Evolutionary conservation across 2,888 invertebrate genomes (phyloP).

Genomic region (Tipula vernalis): DNA sequence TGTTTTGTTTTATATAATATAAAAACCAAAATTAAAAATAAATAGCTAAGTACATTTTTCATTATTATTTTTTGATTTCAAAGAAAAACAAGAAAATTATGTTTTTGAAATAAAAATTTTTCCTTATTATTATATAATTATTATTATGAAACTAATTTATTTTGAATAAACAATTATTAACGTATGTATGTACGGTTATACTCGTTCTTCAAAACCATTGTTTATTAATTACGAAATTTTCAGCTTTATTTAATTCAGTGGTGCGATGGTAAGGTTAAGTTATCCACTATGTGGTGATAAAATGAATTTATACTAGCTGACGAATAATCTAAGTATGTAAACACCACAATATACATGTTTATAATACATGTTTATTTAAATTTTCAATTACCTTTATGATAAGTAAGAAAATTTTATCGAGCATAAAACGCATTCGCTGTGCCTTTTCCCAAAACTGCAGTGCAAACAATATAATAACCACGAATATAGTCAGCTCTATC

Average conservation of each 20-base stretch:
- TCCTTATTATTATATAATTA: not conserved
- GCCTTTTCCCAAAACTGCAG: too few species aligned
- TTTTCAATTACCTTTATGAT: too few species aligned
- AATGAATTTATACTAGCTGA: too few species aligned
- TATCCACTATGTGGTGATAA: too few species aligned
- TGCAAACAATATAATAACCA: too few species aligned
- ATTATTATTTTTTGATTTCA: conserved; percentile 4
- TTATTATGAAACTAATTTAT: not conserved
- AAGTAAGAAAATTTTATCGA: too few species aligned
- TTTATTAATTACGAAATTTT: not conserved
- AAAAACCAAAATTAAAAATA: not conserved
- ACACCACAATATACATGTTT: too few species aligned
- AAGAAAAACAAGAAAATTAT: not conserved
- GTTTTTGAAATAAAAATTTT: not conserved
- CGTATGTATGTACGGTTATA: not conserved
- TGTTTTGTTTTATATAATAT: not conserved
- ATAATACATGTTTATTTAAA: too few species aligned
- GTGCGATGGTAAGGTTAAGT: too few species aligned
- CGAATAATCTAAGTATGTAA: too few species aligned
- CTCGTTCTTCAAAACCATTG: not conserved
- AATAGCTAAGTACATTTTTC: not conserved
- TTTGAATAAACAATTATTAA: not conserved
- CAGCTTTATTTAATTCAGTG: not conserved
- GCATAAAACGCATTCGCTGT: too few species aligned
- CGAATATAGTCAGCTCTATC: too few species aligned